Evolutionary conservation across 2,113 vertebrate species (phyloP).

Genomic region (Melanostigma gelatinosum): DNA sequence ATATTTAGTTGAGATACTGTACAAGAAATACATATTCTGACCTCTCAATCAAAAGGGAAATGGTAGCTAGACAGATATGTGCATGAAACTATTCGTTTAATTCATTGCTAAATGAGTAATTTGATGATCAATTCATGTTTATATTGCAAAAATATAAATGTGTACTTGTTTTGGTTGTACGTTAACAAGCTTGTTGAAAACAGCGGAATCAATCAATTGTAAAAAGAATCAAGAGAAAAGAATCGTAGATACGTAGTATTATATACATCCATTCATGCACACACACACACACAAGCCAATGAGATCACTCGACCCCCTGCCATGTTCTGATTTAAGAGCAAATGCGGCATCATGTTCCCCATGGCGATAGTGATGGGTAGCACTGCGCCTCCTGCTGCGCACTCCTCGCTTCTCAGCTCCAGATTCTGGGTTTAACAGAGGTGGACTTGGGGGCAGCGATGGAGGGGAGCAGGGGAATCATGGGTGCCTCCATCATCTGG

Average conservation of each 20-base stretch:
- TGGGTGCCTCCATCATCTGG: conserved; percentile 71
- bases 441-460: conserved; percentile 51
- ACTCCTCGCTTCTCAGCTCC: conserved; percentile 55
- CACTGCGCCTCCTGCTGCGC: conserved; percentile 52
- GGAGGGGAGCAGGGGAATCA: conserved; percentile 54
- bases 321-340: conserved; percentile 66
- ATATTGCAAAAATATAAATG: no score
- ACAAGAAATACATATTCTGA: no score
- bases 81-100: no score
- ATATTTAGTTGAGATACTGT: no score
- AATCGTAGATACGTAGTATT: not conserved
- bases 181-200: not conserved
- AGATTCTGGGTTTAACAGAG: conserved; percentile 62
- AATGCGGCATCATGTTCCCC: conserved; percentile 61
- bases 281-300: conserved; percentile 19
- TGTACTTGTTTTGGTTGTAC: no score
- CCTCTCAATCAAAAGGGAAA: no score
- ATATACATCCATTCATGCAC: not conserved
- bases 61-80: no score
- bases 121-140: no score
- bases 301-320: conserved; percentile 55
- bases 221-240: not conserved
- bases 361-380: conserved; percentile 69
- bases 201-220: not conserved
- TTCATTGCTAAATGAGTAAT: no score